Base-by-base conservation (phyloP, 2,797 vertebrate species). In the Sylvia borin region DNA sequence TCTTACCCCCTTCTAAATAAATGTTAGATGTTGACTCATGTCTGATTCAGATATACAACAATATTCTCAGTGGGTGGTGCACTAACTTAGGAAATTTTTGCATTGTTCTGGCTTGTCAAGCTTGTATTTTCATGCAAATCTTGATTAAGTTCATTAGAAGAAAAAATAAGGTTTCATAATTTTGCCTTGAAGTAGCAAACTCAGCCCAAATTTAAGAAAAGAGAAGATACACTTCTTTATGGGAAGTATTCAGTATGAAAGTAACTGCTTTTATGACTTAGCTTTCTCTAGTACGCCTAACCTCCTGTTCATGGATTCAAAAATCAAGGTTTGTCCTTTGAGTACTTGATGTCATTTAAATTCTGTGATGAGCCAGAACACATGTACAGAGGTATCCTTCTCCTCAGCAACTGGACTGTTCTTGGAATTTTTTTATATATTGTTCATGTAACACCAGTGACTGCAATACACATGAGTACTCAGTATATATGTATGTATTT, bases 91-190 rank as follows among this genome's bases (percentile, higher is more conserved):
- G 78, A 93, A 94, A 91, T 47, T 93, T 88, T 93, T 80, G 32
- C 17, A 88, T 71, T 95, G 88, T 93, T 95, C 80, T 75, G 67
- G 40, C 82, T 96, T 95, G 93, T 91, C 81, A 91, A 85, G 38
- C 58, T 74, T 85, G 75, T n/a, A 60, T 94, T 90, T 94, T 95
- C 85, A 90, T 90, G 50, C 92, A 94, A 96, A 93, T 45, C 45
- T 90, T 43, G 11, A 90, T 86, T 67, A 80, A 80, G 32, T 85
- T 85, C n/a, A 82, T 38, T 70, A 61, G 74, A 64, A 74, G 32
- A 82, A 90, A 90, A 95, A 80, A 43, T 31, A 81, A 9, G 4
- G 1, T 71, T 85, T 88, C 29, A 31, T 72, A 92, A 80, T 58
- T 79, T 18, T 18, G 76, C 4, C 34, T 87, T 51, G 36, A 90